These are phyloP conservation scores for Busseola fusca DNA, from an alignment of 2,888 invertebrate genomes.

Conservation along the genomic window DNA sequence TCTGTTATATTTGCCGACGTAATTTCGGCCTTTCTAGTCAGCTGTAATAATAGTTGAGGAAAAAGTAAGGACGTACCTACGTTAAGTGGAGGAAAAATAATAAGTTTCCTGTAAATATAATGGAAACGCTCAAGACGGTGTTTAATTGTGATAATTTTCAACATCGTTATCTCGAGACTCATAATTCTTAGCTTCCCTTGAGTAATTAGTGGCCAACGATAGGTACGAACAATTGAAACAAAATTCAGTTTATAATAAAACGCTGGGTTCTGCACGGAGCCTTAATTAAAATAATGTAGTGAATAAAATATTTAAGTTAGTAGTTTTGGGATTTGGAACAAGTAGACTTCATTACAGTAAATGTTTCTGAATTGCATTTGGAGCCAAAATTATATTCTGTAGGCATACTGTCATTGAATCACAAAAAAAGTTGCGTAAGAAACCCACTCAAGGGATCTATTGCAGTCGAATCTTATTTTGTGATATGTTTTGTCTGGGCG, in stretches of 20 bases:
- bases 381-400: conserved; percentile 15
- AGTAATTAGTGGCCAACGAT: conserved; percentile 67
- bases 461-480: conserved; percentile 39
- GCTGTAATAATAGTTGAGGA: conserved; percentile 17
- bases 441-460: conserved; percentile 28
- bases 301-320: conserved; percentile 31
- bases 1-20: conserved; percentile 26
- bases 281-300: conserved; percentile 44
- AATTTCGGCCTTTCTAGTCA: conserved; percentile 20
- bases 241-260: conserved; percentile 53
- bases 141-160: conserved; percentile 71
- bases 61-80: conserved; percentile 27
- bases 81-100: conserved; percentile 49
- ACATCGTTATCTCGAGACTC: conserved; percentile 68
- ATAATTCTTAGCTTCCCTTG: conserved; percentile 65
- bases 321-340: conserved; percentile 28
- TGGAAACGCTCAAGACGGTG: conserved; percentile 61
- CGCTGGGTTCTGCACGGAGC: conserved; percentile 16
- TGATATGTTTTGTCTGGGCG: conserved; percentile 36
- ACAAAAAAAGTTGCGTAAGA: conserved; percentile 28
- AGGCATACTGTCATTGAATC: conserved; percentile 24
- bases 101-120: conserved; percentile 59
- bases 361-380: conserved; percentile 27
- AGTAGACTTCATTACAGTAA: conserved; percentile 22
- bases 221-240: conserved; percentile 61